Evolutionary conservation across 2,888 invertebrate species (phyloP), one percentile per base, ranked within the genome.

Genomic region (Morpho deidamia): DNA sequence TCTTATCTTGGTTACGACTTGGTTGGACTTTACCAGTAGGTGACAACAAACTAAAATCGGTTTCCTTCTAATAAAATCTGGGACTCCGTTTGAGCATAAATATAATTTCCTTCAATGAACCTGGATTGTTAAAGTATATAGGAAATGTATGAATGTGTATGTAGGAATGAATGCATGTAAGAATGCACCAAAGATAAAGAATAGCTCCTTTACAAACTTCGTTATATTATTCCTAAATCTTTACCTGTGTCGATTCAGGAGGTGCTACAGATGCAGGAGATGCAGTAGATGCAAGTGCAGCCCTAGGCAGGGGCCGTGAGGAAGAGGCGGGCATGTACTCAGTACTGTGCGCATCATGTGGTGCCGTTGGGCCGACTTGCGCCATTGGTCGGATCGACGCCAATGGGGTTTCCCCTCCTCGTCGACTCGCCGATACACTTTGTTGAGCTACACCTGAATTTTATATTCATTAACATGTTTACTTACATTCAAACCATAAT

Each of bases 371-470:
- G 44, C 95, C 90, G 51, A 96, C 95, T 46, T 95, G 95, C 14
- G 94, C 94, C 63, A 98, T 97, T 0, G 98, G 98, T 37, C 97
- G 91, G 69, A 98, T 98, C 67, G 97, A 97, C 12, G 98, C 98
- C 59, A 97, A 72, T 46, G 89, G 97, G 0, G 97, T 96, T 74
- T 96, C 95, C 7, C 94, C 92, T 2, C 94, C 94, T 58, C 95
- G 92, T 78, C 95, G 92, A 14, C 91, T 70, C 10, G 91, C 92
- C 38, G 91, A 74, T 58, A 88, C 88, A 63, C 87, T 88, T 63
- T 86, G 88, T 60, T 86, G 89, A 0, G 81, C 86, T 60, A 88
- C 83, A 47, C 90, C 89, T 81, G 7, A 3, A 23, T 23, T 23
- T 44, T 32, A 9, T 14, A 32, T 7, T 10, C 34, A 10, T 12